phyloP scores from a whole-genome alignment of 2,888 invertebrate genomes.

The Scaptomyza caliginosa region DNA sequence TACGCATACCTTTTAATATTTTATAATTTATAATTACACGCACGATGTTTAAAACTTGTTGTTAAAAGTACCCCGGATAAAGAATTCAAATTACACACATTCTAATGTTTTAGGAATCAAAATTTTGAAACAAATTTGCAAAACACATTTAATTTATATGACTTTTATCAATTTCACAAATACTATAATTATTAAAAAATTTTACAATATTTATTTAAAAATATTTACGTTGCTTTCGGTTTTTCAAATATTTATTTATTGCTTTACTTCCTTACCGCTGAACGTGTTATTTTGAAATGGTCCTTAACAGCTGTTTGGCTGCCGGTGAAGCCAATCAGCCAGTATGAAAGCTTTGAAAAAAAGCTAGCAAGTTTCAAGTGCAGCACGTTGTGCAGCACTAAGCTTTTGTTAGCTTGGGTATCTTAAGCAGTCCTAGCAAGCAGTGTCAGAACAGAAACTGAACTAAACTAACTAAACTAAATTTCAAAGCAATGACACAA shows the following conservation, averaged over 20 bases:
- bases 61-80: too few species aligned
- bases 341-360: slow-evolving; percentile 3
- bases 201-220: too few species aligned
- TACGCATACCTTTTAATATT: too few species aligned
- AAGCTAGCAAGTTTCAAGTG: slow-evolving; percentile 1
- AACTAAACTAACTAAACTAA: neutral
- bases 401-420: neutral
- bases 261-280: slow-evolving; percentile 67
- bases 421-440: slow-evolving; percentile 6
- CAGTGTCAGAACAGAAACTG: neutral
- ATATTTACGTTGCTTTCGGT: neutral
- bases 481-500: neutral
- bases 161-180: too few species aligned
- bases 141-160: too few species aligned
- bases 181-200: too few species aligned
- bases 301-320: slow-evolving; percentile 68
- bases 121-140: too few species aligned
- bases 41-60: too few species aligned
- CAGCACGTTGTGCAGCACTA: slow-evolving; percentile 1
- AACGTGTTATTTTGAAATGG: slow-evolving; percentile 79
- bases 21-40: too few species aligned
- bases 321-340: slow-evolving; percentile 8
- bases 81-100: too few species aligned
- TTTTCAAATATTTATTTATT: slow-evolving; percentile 2
- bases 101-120: too few species aligned